Percentiles rank a stretch among this genome's conserved stretches.
These are phyloP conservation scores for Pachycephala philippinensis DNA, from an alignment of 2,113 vertebrate genomes.

Conservation along the genomic window DNA sequence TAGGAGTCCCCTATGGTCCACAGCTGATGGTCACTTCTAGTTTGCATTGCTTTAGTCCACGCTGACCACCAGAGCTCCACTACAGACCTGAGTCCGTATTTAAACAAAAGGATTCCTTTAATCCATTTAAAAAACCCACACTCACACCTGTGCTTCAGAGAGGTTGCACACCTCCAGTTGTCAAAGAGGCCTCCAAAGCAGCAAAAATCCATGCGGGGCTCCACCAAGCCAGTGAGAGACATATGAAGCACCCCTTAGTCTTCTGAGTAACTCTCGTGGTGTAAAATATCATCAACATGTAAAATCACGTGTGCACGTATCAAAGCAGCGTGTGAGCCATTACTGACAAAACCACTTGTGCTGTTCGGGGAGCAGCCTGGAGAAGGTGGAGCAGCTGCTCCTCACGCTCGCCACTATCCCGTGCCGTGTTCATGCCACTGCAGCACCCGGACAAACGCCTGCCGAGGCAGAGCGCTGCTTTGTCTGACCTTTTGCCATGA, in stretches of 20 bases:
- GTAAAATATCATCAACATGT: not conserved
- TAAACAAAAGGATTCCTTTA: not conserved
- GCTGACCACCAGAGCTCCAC: not conserved
- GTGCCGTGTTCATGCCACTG: rapidly evolving
- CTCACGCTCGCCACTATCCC: rapidly evolving
- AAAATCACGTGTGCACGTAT: rapidly evolving
- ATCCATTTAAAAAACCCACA: not conserved
- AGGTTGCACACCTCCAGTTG: not conserved
- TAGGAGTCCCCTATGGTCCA: rapidly evolving
- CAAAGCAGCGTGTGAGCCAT: rapidly evolving
- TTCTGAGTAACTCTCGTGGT: not conserved
- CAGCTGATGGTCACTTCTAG: not conserved
- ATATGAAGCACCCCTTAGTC: not conserved
- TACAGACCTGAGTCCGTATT: not conserved
- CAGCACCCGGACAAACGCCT: rapidly evolving
- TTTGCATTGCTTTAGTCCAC: not conserved
- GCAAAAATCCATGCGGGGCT: not conserved
- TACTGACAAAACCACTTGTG: not conserved
- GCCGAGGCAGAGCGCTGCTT: rapidly evolving
- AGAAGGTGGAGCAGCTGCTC: not conserved
- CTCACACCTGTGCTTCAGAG: not conserved
- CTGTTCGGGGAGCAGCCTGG: not conserved
- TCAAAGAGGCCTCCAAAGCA: not conserved
- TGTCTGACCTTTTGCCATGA: not conserved
- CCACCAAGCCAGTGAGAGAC: not conserved